Evolutionary conservation across 2,113 vertebrate species (phyloP).

Genomic region (Chascanopsetta lugubris): DNA sequence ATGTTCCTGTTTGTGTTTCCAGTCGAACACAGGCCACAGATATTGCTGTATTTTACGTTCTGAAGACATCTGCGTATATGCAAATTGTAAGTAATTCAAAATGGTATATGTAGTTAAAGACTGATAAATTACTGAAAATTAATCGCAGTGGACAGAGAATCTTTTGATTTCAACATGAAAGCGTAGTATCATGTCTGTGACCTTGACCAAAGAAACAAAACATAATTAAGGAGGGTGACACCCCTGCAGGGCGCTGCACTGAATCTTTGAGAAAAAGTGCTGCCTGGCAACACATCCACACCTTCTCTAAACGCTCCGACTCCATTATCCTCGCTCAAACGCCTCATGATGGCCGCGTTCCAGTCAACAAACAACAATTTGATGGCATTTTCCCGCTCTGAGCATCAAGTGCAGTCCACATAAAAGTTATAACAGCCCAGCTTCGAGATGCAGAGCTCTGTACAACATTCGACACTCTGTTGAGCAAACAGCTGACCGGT

Average conservation of each 20-base stretch:
- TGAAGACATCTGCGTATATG: too few species aligned
- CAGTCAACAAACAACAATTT: slow-evolving; percentile 11
- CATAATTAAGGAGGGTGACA: slow-evolving; percentile 41
- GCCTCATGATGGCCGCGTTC: slow-evolving; percentile 19
- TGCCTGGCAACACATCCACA: slow-evolving; percentile 54
- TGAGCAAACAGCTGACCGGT: slow-evolving; percentile 31
- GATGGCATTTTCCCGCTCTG: slow-evolving; percentile 13
- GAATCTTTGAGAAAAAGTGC: slow-evolving; percentile 60
- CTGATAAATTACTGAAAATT: too few species aligned
- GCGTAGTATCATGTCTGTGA: neutral
- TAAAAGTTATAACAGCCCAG: slow-evolving; percentile 21
- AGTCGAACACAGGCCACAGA: too few species aligned
- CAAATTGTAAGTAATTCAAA: too few species aligned
- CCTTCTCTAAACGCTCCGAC: slow-evolving; percentile 22
- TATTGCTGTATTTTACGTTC: too few species aligned
- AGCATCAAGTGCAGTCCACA: slow-evolving; percentile 5
- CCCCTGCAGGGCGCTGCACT: slow-evolving; percentile 3
- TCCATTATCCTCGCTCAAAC: slow-evolving; percentile 28
- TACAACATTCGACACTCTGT: slow-evolving; percentile 16
- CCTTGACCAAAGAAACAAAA: slow-evolving; percentile 43
- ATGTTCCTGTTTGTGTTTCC: too few species aligned
- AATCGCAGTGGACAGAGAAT: too few species aligned
- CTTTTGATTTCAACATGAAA: too few species aligned
- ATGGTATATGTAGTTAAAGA: too few species aligned
- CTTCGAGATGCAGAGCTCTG: slow-evolving; percentile 18